Evolutionary conservation across 2,888 invertebrate species (phyloP), one percentile per base, ranked within the genome.

Genomic region (Aleiodes leptofemur): DNA sequence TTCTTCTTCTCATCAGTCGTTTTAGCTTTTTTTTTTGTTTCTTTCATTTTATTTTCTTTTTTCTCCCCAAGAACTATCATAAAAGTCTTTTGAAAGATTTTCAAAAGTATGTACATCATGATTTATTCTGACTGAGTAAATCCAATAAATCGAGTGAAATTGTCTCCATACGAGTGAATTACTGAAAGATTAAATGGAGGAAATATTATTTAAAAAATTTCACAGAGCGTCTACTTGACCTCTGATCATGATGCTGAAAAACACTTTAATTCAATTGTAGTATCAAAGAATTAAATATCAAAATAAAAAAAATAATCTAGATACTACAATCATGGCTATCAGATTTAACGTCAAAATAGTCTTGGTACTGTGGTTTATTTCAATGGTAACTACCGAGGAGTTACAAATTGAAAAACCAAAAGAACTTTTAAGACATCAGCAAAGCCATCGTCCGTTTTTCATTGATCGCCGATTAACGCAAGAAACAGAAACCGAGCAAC

Each of bases 381-480:
- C n/a, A 4, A 14, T 43, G 23, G 14, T 23, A 23, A 48, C 43
- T 4, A 64, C 48, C 34, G 76, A 81, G 66, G 79, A 82, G 7
- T 72, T 74, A 16, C 81, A 82, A 56, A 79, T 84, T 53, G 84
- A 86, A 64, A 82, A 78, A 61, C 79, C 84, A 0, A 86, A 83
- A 77, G 84, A 85, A 51, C 69, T 80, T 59, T 73, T 86, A 31
- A 87, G 88, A 13, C 86, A 87, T 77, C 88, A 88, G 77, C 88
- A 87, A 78, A 85, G 77, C 48, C 85, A 84, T 66, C 82, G 87
- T 53, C 86, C 87, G 7, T 82, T 82, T 31, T 87, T 87, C 79
- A 86, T 87, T 81, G 87, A 87, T 72, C 86, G 86, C 16, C 85
- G 84, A 69, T 78, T 85, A 64, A 79, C 81, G 14, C 76, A 70